Evolutionary conservation across 2,888 invertebrate species (phyloP), one percentile per base, ranked within the genome.

Genomic region (Scaptomyza tumidula): DNA sequence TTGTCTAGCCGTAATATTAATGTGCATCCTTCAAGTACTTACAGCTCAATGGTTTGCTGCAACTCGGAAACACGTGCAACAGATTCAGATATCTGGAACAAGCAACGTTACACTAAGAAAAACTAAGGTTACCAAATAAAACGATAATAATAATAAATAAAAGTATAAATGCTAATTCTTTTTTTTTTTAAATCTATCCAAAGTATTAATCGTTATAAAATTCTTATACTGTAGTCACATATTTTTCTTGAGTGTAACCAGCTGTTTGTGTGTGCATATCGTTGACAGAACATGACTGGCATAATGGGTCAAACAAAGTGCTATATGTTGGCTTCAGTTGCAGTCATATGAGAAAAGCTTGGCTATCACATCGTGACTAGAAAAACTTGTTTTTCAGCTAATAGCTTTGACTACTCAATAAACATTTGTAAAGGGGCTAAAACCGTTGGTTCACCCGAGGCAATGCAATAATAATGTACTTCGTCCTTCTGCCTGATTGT

Each of bases 361-460:
- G 31, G 57, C 13, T 69, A 33, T 62, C 33, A 19, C 31, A 49
- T 7, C 29, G 41, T 55, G 29, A 24, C 45, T 39, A 31, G 31
- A 71, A 56, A 55, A 35, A 41, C 16, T 10, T 64, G 55, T 53
- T 69, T 66, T 64, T 45, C 70, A 69, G 75, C 84, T 86, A 84
- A 83, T 83, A 81, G 78, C 62, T 73, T 67, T 61, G 84, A 72
- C 78, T 71, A 72, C 86, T 79, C 84, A 87, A 87, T 84, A 82
- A 85, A 83, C 75, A 86, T 86, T 80, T 86, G 75, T 78, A 78
- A 71, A 58, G 24, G 52, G 49, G 9, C 31, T 35, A 35, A 24
- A 19, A 29, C 6, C n/a, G 10, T n/a, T 4, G 29, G 46, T 37
- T 11, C 39, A 39, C 59, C 35, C 44, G 44, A 50, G 75, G 71